Evolutionary conservation across 2,797 vertebrate species (phyloP), one percentile per base, ranked within the genome.

Genomic region (Momotus momota): DNA sequence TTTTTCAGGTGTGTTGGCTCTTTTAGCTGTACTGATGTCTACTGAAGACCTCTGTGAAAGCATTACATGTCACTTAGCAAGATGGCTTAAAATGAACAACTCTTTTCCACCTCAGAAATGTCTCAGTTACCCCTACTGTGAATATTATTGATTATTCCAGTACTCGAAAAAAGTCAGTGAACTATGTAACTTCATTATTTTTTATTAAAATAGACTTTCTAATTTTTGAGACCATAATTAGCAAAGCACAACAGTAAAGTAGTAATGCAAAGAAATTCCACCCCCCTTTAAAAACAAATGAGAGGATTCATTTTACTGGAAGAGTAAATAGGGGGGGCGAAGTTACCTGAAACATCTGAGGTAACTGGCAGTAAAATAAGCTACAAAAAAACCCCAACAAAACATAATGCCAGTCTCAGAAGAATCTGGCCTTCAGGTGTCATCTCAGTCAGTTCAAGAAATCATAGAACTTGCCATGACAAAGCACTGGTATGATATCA

Each of bases 401-500:
- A 35, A 35, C 35, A 54, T 48, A 54, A 67, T 67, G 16, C 9
- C 4, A 16, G 33, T 55, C 26, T 72, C n/a, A 60, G 61, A 57
- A 86, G 54, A 65, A 94, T 69, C 33, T 72, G 77, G 26, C 14
- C 31, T 74, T 97, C 65, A 51, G 45, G 10, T 31, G 13, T 52
- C 60, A 33, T 71, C 82, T 67, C 67, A 81, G 88, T 49, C 33
- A 86, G 29, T 79, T 66, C 2, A 15, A 73, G 86, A 72, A 62
- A 89, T 75, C 35, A 87, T 16, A 82, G 41, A 65, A 57, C 6
- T 45, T 89, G 35, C 25, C 10, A 5, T 38, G 70, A 48, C 48
- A 91, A 86, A 83, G 23, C 81, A 88, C 18, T 94, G 31, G 48
- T 48, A 74, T n/a, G 60, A 97, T 66, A 79, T 18, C 19, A 54